phyloP scores from a whole-genome alignment of 2,797 vertebrate genomes.

The Ptychobarbus kaznakovi region DNA sequence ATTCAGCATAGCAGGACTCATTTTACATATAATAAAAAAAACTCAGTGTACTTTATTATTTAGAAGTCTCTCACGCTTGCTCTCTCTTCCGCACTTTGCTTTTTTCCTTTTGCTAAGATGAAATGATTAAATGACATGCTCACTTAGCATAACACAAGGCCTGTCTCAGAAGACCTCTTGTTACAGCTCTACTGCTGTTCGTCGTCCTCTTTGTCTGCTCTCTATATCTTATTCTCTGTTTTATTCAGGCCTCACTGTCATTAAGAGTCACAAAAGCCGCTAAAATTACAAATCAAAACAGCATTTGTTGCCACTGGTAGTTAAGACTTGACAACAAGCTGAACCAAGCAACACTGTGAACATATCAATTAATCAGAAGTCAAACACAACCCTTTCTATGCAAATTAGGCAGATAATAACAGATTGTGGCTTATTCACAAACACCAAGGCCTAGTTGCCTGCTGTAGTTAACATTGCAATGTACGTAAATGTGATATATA shows the following conservation, averaged over 20 bases:
- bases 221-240: background rate
- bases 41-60: conserved; percentile 10
- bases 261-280: background rate
- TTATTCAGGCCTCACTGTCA: background rate
- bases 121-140: conserved; percentile 67
- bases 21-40: background rate
- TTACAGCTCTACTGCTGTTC: conserved; percentile 9
- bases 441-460: too few relatives aligned
- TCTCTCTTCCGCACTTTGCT: background rate
- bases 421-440: too few relatives aligned
- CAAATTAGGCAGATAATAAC: too few relatives aligned
- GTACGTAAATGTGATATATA: too few relatives aligned
- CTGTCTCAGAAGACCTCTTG: conserved; percentile 55
- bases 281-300: background rate
- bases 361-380: background rate
- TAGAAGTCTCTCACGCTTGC: background rate
- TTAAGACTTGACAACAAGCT: background rate
- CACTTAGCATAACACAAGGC: conserved; percentile 62
- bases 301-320: background rate
- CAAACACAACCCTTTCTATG: background rate
- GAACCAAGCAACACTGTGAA: background rate
- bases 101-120: conserved; percentile 24
- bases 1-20: conserved; percentile 35
- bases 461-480: too few relatives aligned
- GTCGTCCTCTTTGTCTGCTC: conserved; percentile 9